These are phyloP conservation scores for Mamestra configurata DNA, from an alignment of 1,140 invertebrate genomes.

Conservation along the genomic window DNA sequence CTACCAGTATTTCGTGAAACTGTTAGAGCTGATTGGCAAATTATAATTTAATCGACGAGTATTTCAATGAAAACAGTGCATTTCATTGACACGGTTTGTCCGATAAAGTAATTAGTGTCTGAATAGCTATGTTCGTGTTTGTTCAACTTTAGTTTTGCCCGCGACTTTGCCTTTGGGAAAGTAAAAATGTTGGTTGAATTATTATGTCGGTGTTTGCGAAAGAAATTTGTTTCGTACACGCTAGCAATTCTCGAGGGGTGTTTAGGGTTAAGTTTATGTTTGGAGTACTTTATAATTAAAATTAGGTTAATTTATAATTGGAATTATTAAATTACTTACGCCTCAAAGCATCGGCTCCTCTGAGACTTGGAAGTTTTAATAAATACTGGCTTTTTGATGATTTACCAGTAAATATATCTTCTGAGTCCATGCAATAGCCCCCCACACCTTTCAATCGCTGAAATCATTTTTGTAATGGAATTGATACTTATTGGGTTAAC, in stretches of 20 bases:
- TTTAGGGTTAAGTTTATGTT: constrained; percentile 13
- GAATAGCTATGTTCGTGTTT: constrained; percentile 35
- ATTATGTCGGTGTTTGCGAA: constrained; percentile 18
- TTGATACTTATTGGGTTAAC: too few species aligned
- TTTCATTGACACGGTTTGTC: constrained; percentile 43
- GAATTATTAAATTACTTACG: neutral
- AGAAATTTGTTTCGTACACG: constrained; percentile 27
- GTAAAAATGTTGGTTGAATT: constrained; percentile 36
- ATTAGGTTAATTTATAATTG: constrained; percentile 35
- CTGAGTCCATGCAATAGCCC: too few species aligned
- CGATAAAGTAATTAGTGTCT: constrained; percentile 42
- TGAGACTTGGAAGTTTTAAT: neutral
- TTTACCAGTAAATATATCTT: too few species aligned
- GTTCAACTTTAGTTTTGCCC: constrained; percentile 14
- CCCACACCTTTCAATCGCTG: too few species aligned
- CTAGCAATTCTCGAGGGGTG: constrained; percentile 2
- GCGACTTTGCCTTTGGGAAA: constrained; percentile 19
- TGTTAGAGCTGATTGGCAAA: constrained; percentile 65
- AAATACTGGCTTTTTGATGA: too few species aligned
- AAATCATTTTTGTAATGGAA: too few species aligned
- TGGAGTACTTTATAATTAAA: constrained; percentile 28
- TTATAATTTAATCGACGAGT: constrained; percentile 64
- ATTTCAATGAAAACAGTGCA: constrained; percentile 52
- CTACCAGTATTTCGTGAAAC: constrained; percentile 55
- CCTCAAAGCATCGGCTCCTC: neutral